Base-by-base conservation (phyloP, 2,113 vertebrate species). In the Stictonetta naevosa region DNA sequence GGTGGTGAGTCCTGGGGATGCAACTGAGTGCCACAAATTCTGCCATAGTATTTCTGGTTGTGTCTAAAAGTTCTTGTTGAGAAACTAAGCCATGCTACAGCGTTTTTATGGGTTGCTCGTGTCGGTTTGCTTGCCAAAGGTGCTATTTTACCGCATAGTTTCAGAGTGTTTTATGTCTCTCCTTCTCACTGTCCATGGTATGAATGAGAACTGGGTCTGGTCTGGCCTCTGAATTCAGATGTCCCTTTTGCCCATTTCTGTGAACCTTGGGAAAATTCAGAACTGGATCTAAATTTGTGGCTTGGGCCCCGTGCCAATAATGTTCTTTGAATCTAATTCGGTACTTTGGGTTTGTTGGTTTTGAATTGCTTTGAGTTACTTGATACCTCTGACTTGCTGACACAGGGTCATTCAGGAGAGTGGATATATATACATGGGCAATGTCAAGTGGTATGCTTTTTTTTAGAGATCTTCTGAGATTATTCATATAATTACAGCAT, bases 341-440 rank as follows among this genome's bases (percentile, higher is more conserved):
- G 96, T 96, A 48, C 71, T 59, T 88, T 80, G 83, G 92, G 82
- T 93, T 96, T 94, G 92, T 95, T 96, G 96, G 96, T 95, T 96
- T 96, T 96, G 86, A 96, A 89, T 96, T 96, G 91, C 96, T 97
- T 96, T 93, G 86, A 80, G 93, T 94, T 91, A 95, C 80, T 95
- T 92, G 95, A 96, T 96, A 86, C 90, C 93, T 93, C 11, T 2
- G 73, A 95, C 92, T 96, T 95, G 88, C 92, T 95, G 95, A 95
- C 93, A 91, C 46, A 82, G 74, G 69, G 85, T 92, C 16, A 2
- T 86, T 91, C 78, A 89, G 92, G 83, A 94, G 53, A 86, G 69
- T 40, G 52, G 55, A 85, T 91, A 94, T 94, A 88, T 91, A 88
- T 89, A 95, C 29, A 86, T 86, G 86, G 62, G 63, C 8, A 1